Base-by-base conservation (phyloP, 2,113 vertebrate genomes). In the Panthera tigris region DNA sequence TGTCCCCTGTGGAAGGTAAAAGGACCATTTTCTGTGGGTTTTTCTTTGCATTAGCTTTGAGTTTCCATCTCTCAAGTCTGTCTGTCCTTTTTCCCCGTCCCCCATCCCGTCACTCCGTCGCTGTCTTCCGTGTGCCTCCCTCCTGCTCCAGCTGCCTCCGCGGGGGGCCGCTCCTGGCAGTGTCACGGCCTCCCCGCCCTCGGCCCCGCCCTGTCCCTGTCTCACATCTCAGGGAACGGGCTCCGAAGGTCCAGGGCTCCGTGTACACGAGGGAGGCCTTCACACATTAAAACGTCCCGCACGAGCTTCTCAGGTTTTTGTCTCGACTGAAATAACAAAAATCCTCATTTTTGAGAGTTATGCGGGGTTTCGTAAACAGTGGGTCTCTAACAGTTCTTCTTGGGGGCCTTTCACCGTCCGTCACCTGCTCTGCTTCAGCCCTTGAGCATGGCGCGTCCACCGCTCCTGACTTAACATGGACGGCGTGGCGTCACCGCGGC, bases 1-100 rank as follows among this genome's bases (percentile, higher is more conserved):
- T 99, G 98, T 99, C 99, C 99, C 98, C 98, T 57, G 98, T 97
- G 36, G 98, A 99, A 99, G 99, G 98, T 99, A 99, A 99, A 98
- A 98, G 91, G 69, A 97, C 85, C 89, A 73, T 97, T 98, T 97
- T 96, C 85, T 98, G 95, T 78, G 84, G 94, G 55, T 82, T 97
- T 97, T 94, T 95, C 96, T 96, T 87, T 92, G 79, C 89, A 65
- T 97, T 93, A 89, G 82, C 74, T 39, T 71, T 87, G 76, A 95
- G 48, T 95, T 97, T 89, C 48, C 71, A 61, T 89, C 85, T 92
- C 89, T 71, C 27, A 68, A 39, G 33, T 83, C 69, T 74, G 73
- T 61, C 76, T 45, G 80, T 7, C 93, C 27, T 79, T 7, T 69
- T 65, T 12, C 78, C 33, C 91, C 15, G 71, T 45, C 50, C 36